phyloP scores from a whole-genome alignment of 2,797 vertebrate species.

The Channa striata region DNA sequence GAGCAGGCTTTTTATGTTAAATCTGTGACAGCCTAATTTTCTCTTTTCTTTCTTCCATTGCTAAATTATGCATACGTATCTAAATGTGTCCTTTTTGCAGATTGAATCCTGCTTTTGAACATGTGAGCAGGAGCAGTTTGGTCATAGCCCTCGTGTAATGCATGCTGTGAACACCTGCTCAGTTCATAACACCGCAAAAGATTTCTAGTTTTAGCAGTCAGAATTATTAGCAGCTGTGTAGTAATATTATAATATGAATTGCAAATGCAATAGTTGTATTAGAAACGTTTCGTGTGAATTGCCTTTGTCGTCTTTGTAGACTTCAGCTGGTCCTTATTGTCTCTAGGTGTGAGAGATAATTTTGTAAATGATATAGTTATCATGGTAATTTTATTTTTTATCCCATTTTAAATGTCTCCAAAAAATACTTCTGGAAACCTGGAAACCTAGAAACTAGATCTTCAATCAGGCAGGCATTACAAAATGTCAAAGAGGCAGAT shows the following conservation, averaged over 20 bases:
- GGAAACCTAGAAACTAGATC: too few species aligned
- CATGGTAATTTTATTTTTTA: neutral
- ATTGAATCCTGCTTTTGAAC: conserved; percentile 32
- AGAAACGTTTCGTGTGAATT: too few species aligned
- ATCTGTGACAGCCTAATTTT: conserved; percentile 53
- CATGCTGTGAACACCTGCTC: neutral
- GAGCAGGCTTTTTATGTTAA: conserved; percentile 52
- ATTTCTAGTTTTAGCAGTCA: neutral
- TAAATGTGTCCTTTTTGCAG: conserved; percentile 44
- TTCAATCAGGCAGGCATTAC: too few species aligned
- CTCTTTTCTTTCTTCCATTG: conserved; percentile 15
- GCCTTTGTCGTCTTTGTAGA: too few species aligned
- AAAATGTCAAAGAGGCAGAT: too few species aligned
- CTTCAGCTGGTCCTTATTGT: too few species aligned
- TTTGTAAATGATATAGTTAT: neutral
- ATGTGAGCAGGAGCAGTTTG: conserved; percentile 29
- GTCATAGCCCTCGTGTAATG: conserved; percentile 14
- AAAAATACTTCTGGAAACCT: too few species aligned
- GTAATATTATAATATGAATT: neutral
- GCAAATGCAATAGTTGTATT: too few species aligned
- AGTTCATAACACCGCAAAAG: neutral
- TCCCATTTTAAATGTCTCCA: too few species aligned
- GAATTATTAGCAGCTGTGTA: neutral
- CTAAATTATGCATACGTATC: conserved; percentile 66
- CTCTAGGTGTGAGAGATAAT: neutral